Evolutionary conservation across 2,797 vertebrate genomes (phyloP), one percentile per base, ranked within the genome.

Genomic region (Graptemys geographica): DNA sequence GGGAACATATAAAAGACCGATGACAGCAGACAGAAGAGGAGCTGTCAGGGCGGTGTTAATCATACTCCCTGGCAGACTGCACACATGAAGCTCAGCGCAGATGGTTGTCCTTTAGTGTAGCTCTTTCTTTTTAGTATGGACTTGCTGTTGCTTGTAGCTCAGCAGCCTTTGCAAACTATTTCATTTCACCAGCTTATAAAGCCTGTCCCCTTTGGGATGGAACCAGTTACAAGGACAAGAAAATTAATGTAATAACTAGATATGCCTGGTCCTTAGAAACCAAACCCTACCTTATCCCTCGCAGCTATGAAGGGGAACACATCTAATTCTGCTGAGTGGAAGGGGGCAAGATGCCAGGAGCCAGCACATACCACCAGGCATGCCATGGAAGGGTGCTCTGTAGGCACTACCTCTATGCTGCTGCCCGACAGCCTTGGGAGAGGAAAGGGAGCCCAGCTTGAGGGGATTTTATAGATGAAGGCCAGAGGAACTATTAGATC

Each of bases 1-100:
- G 56, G 97, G 90, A 92, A 37, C 86, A 93, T 91, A 8, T 91
- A 94, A 23, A 69, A 90, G 0, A 1, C 93, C 89, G 96, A 90
- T 95, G 96, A 93, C 96, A 96, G 93, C 94, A 95, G 83, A 2
- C 93, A 93, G 88, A 83, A 95, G 92, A 62, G 44, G 93, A 87
- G 89, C 92, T 81, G 90, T 52, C 94, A 12, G 82, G 94, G 49
- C 91, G 83, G 80, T 5, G 2, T 95, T 93, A 90, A 90, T 94
- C 89, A 86, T 82, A 81, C 81, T 8, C 82, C 27, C 86, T 90
- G 93, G 90, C 96, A 97, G 92, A 11, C 87, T 94, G 93, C 51
- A 33, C 78, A 21, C 1, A 49, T 1, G 28, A 78, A 94, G 89
- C 80, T 95, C 78, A 78, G 87, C 94, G 69, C 96, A 96, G 95